Evolutionary conservation across 53 echinoderm and acorn worm genomes (phyloP).

Genomic region (Stichopus horrens): DNA sequence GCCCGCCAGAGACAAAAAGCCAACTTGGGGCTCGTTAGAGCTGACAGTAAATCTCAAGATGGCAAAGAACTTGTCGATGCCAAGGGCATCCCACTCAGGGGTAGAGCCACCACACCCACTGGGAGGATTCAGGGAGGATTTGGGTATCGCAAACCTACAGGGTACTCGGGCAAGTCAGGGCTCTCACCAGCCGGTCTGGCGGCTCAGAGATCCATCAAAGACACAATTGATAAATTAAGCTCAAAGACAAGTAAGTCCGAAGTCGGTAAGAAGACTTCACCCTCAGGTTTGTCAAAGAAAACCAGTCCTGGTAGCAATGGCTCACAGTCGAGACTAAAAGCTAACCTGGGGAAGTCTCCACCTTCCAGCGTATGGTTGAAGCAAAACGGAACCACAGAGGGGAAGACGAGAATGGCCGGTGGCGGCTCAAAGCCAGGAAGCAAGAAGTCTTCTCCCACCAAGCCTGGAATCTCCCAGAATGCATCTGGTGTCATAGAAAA

Average conservation of each 20-base stretch:
- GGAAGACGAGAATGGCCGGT: constrained; percentile 48
- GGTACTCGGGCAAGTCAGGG: constrained; percentile 28
- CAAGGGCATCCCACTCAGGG: constrained; percentile 3
- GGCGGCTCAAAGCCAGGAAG: constrained; percentile 44
- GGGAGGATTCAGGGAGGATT: constrained; percentile 53
- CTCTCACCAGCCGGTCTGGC: constrained; percentile 37
- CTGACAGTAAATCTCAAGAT: constrained; percentile 37
- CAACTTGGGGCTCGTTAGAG: constrained; percentile 51
- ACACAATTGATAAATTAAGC: constrained; percentile 56
- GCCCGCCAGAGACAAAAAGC: constrained; percentile 56
- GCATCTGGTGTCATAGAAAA: constrained; percentile 23
- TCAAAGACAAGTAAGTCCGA: constrained; percentile 56
- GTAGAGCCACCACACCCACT: constrained; percentile 36
- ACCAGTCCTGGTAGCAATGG: constrained; percentile 52
- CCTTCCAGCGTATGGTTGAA: constrained; percentile 21
- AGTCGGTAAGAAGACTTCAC: constrained; percentile 26
- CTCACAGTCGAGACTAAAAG: constrained; percentile 32
- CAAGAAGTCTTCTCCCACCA: constrained; percentile 38
- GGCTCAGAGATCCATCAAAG: constrained; percentile 47
- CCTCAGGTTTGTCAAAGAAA: constrained; percentile 31
- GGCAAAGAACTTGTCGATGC: constrained; percentile 34
- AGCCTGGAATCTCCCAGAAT: not conserved
- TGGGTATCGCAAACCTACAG: constrained; percentile 63
- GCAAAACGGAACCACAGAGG: constrained; percentile 47
- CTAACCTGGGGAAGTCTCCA: constrained; percentile 20